Percentiles rank a stretch among this genome's conserved stretches.
These are phyloP conservation scores for Theocolax elegans DNA, from an alignment of 1,140 invertebrate species.

Conservation along the genomic window DNA sequence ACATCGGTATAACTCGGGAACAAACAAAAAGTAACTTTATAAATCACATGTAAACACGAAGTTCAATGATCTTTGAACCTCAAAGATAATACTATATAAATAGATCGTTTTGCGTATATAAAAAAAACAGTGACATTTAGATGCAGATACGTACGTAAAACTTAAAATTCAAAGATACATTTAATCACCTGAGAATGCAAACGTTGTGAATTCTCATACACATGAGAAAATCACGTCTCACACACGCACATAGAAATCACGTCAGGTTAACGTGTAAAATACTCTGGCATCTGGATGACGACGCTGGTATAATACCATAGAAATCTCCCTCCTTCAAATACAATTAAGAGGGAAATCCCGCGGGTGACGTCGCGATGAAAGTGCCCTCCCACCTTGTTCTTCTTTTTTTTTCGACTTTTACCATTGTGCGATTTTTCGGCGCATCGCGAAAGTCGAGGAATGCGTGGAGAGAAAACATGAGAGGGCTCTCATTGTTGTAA, in stretches of 20 bases:
- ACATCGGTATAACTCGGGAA: too few species aligned
- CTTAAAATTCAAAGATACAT: too few species aligned
- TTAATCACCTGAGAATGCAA: too few species aligned
- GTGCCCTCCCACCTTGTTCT: slow-evolving; percentile 15
- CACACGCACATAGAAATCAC: slow-evolving; percentile 5
- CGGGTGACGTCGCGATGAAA: slow-evolving; percentile 29
- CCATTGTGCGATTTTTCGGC: slow-evolving; percentile 32
- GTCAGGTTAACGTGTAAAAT: slow-evolving; percentile 18
- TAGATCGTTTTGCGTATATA: too few species aligned
- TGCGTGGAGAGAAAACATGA: too few species aligned
- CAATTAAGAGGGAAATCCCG: slow-evolving; percentile 40
- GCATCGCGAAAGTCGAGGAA: slow-evolving; percentile 19
- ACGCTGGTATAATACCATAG: slow-evolving; percentile 12
- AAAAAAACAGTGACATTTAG: too few species aligned
- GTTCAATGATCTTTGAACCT: too few species aligned
- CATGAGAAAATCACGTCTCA: neutral
- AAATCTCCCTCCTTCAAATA: slow-evolving; percentile 9
- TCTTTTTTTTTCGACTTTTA: slow-evolving; percentile 24
- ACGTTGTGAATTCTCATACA: neutral
- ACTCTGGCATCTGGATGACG: slow-evolving; percentile 28
- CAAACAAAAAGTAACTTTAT: too few species aligned
- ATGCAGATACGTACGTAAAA: too few species aligned
- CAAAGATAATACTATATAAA: too few species aligned
- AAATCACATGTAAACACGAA: too few species aligned
- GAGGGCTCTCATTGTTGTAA: too few species aligned